Evolutionary conservation across 2,113 vertebrate genomes (phyloP), one percentile per base, ranked within the genome.

Genomic region (Tychaedon coryphoeus): DNA sequence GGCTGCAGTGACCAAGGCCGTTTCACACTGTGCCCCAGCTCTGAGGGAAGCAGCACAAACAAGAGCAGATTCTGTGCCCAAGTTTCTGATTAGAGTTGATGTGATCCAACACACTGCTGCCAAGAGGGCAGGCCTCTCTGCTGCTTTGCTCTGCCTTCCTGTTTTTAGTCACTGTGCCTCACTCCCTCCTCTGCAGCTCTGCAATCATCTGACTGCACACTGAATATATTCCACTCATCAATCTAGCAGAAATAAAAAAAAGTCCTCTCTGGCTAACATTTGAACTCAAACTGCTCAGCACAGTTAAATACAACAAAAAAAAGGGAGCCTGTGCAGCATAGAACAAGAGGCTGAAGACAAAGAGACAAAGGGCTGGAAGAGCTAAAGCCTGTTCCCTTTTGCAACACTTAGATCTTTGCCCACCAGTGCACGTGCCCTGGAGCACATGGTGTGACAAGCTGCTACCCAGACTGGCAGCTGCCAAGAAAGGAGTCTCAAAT

Each of bases 381-480:
- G 31, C 38, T 47, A 71, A 62, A 62, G 26, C 29, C 43, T 66
- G 33, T 5, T 61, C 36, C 33, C 29, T 23, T 45, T 54, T 33
- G 38, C 51, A 70, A 14, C 42, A 45, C 18, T 14, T 4, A 22
- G 7, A 45, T 36, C 72, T 70, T 19, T 61, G 58, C 34, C 58
- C 40, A 69, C 8, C 19, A 19, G 5, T 3, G 24, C 14, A 0
- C 0, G 4, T 2, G 6, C 47, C 64, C 67, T 43, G 47, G 43
- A 86, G 24, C 5, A 24, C 2, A 4, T 0, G 5, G 16, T 31
- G 10, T 36, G 24, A 33, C 19, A 58, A 62, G 43, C 34, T 50
- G n/a, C 56, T 76, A 62, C 34, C 36, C 71, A 78, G 40, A 26
- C 23, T 26, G 20, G 4, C 43, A 66, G 43, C 62, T 71, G 67